Base-by-base conservation (phyloP, 2,113 vertebrate species). In the Pelmatolapia mariae region DNA sequence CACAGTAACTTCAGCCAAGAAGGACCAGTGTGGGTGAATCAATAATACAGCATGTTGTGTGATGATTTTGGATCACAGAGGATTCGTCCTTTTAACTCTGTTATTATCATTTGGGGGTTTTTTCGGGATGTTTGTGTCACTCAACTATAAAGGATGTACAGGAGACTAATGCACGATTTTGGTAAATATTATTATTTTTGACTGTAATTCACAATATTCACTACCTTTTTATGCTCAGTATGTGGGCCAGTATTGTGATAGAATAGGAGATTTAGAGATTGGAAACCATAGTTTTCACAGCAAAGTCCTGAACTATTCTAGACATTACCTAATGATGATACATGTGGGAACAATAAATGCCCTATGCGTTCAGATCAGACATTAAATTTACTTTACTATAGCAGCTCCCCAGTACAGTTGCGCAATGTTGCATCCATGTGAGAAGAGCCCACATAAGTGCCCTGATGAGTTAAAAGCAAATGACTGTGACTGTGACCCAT, bases 221-320 rank as follows among this genome's bases (percentile, higher is more conserved):
- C n/a, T 84, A 52, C 16, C 26, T 78, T 19, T 22, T 56, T 56
- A 24, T 26, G 22, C 9, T 29, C 29, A 45, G 22, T 18, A 29
- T 54, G 43, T 87, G 2, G 38, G 29, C 83, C 47, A 33, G n/a
- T 82, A 71, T 80, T 47, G 54, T 80, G 36, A 22, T 76, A 24
- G 24, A 26, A 8, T 92, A 96, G 95, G 95, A 97, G 95, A 96
- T 94, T 95, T 93, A 95, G 96, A 97, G 96, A 96, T 94, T 95
- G 89, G 71, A 89, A 95, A 96, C 96, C 8, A 18, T 19, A n/a
- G 9, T 66, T n/a, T n/a, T 38, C 61, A 38, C 18, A 66, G 10
- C 19, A 8, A 16, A n/a, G 18, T n/a, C 59, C n/a, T 43, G 24
- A 8, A 31, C 24, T 29, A 19, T 19, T 76, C 71, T 76, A 47